Percentiles rank a stretch among this genome's conserved stretches.
phyloP scores from a whole-genome alignment of 1,140 invertebrate genomes.

The Pachypeltis micranthus region DNA sequence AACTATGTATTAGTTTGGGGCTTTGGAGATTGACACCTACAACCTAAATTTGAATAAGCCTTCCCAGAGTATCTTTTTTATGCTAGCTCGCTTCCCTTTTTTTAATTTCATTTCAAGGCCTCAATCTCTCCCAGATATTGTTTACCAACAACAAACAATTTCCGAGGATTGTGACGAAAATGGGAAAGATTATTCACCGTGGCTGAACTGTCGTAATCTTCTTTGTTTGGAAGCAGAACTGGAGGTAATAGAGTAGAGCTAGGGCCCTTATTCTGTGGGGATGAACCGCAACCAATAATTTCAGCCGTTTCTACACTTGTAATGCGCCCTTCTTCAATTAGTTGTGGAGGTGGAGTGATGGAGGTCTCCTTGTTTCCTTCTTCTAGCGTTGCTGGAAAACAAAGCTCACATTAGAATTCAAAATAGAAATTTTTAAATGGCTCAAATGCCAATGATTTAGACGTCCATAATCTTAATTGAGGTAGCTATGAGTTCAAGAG shows the following conservation, averaged over 20 bases:
- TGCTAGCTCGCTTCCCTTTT: too few species aligned
- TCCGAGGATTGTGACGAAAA: background rate
- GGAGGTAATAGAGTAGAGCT: slow-evolving; percentile 29
- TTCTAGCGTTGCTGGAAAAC: background rate
- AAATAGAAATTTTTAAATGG: too few species aligned
- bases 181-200: slow-evolving; percentile 42
- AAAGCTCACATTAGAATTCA: background rate
- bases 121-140: too few species aligned
- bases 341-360: slow-evolving; percentile 15
- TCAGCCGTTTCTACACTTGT: background rate
- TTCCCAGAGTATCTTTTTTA: too few species aligned
- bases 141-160: too few species aligned
- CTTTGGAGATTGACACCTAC: too few species aligned
- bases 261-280: slow-evolving; percentile 3
- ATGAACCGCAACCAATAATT: background rate
- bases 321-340: slow-evolving; percentile 9
- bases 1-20: too few species aligned
- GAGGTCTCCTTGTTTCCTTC: slow-evolving; percentile 10
- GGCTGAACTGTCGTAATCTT: slow-evolving; percentile 74
- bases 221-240: slow-evolving; percentile 36
- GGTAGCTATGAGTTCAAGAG: too few species aligned
- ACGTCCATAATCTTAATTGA: too few species aligned
- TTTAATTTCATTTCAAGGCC: too few species aligned
- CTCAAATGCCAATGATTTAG: too few species aligned
- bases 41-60: too few species aligned